These are phyloP conservation scores for Garra rufa DNA, from an alignment of 2,113 vertebrate genomes.

Conservation along the genomic window DNA sequence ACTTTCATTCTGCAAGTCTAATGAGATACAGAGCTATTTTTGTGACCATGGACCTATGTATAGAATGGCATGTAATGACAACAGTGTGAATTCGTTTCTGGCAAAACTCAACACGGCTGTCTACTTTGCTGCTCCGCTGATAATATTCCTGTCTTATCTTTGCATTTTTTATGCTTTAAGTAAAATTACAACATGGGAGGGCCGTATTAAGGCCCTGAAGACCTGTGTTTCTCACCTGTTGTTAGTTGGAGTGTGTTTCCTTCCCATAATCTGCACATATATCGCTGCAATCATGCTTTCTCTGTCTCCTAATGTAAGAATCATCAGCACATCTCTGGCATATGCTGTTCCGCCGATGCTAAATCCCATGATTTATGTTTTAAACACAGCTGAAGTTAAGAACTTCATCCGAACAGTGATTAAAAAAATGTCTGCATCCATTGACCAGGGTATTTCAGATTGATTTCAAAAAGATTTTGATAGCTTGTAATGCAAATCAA, in stretches of 20 bases:
- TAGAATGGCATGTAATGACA: conserved; percentile 68
- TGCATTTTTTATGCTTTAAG: conserved; percentile 38
- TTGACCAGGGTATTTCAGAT: background rate
- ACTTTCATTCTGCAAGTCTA: conserved; percentile 69
- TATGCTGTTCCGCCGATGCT: conserved; percentile 47
- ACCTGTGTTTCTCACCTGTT: too few species aligned
- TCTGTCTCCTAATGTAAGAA: conserved; percentile 45
- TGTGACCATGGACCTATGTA: conserved; percentile 72
- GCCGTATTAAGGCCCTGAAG: conserved; percentile 61
- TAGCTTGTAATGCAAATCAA: too few species aligned
- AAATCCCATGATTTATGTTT: conserved; percentile 60
- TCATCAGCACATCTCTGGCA: conserved; percentile 43
- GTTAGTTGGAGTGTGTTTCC: conserved; percentile 59
- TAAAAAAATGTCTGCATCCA: conserved; percentile 28
- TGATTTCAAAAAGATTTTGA: too few species aligned
- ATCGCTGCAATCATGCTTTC: background rate
- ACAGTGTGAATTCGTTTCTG: conserved; percentile 54
- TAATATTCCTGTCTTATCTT: conserved; percentile 43
- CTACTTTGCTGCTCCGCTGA: conserved; percentile 52
- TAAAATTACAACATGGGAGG: conserved; percentile 53
- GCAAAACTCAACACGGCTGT: background rate
- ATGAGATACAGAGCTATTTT: conserved; percentile 70
- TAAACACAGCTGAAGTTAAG: conserved; percentile 51
- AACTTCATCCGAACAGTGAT: conserved; percentile 32
- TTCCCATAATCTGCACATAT: conserved; percentile 44